Evolutionary conservation across 2,113 vertebrate species (phyloP), one percentile per base, ranked within the genome.

Genomic region (Glareola pratincola): DNA sequence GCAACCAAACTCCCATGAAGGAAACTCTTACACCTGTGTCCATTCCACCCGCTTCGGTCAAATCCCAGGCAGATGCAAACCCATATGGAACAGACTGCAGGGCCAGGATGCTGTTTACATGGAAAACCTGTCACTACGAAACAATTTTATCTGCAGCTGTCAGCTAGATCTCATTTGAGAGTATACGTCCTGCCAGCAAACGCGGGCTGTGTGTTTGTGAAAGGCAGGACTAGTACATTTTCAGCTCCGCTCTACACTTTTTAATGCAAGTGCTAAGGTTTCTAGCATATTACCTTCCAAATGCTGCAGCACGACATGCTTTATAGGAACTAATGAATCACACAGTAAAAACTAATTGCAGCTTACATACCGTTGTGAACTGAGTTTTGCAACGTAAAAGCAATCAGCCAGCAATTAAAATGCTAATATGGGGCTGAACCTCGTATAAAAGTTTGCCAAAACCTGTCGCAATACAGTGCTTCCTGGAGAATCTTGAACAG

Each of bases 331-430:
- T 96, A 90, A 98, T 97, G 97, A 97, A 97, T 98, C 97, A 97
- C 97, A 59, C 73, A 88, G 79, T 95, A 97, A 97, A 97, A 97
- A 96, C 93, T 98, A 97, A 98, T 97, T 97, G 97, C 96, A 97
- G 93, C 95, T 95, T 95, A 90, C 95, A 85, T 54, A 84, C 94
- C 96, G 50, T 91, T 87, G 59, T 71, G 85, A 96, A 67, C 93
- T 57, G 96, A 96, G 91, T 94, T 96, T 79, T 97, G 93, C 92
- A 96, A 95, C 93, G 97, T 96, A 94, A 97, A 97, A 97, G 95
- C 96, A 84, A 98, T 97, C 93, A 96, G 95, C 45, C 94, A 88
- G 97, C 97, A 97, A 97, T 98, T 98, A 98, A 98, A 98, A 98
- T 98, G 98, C 96, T 98, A 97, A 98, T 97, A 15, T 53, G 45